Conservation (phyloP, 2,888 invertebrate genomes). For the Spisula solida region DNA sequence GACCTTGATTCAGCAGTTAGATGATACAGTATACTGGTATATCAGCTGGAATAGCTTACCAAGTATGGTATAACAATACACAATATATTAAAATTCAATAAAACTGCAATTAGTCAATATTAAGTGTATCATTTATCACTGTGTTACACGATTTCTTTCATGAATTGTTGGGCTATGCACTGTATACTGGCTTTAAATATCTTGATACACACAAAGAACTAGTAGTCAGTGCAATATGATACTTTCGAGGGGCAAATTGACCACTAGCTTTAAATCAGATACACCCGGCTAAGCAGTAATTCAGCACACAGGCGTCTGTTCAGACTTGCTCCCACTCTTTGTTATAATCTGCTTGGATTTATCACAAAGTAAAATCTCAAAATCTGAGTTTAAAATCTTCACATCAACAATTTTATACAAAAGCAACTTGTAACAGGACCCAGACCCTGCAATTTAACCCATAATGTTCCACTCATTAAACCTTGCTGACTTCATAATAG, state of each 20-base stretch:
- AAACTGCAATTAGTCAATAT: not conserved
- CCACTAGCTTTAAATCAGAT: conserved; percentile 1
- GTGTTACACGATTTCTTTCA: not conserved
- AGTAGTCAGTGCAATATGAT: not conserved
- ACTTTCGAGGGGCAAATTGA: not conserved
- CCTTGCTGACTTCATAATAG: conserved; percentile 58
- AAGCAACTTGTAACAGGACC: conserved; percentile 53
- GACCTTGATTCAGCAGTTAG: no score
- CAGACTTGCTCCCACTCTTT: conserved; percentile 37
- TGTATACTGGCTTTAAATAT: not conserved
- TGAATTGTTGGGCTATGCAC: not conserved
- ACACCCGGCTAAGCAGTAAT: conserved; percentile 2
- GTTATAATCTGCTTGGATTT: conserved; percentile 28
- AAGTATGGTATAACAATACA: no score
- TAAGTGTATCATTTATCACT: not conserved
- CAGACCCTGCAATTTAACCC: conserved; percentile 35
- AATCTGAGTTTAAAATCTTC: conserved; percentile 48
- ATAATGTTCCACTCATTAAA: conserved; percentile 55
- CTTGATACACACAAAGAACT: not conserved
- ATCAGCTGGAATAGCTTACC: no score
- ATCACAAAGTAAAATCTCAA: conserved; percentile 54
- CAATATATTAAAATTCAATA: not conserved
- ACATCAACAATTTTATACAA: conserved; percentile 60
- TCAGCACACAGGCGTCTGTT: not conserved
- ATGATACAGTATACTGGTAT: no score